These are phyloP conservation scores for Heloderma charlesbogerti DNA, from an alignment of 2,113 vertebrate species.

Conservation along the genomic window DNA sequence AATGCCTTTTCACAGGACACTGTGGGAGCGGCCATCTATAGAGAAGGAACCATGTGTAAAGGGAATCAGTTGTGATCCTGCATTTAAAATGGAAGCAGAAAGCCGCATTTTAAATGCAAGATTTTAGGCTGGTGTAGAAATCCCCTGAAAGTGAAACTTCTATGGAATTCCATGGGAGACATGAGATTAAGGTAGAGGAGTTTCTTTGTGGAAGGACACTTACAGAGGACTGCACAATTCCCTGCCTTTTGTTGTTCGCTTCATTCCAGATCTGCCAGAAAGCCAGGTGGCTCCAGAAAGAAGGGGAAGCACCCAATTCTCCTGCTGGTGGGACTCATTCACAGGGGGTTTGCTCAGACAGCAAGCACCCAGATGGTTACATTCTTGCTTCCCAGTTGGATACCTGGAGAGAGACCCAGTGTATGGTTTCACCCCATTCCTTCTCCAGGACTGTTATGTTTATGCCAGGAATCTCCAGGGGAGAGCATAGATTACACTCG, in stretches of 20 bases:
- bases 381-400: background rate
- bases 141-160: background rate
- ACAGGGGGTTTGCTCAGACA: background rate
- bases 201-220: background rate
- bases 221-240: too few species aligned
- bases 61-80: too few species aligned
- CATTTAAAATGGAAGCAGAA: too few species aligned
- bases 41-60: too few species aligned
- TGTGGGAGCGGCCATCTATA: too few species aligned
- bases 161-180: background rate
- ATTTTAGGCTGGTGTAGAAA: too few species aligned
- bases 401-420: background rate
- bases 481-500: background rate
- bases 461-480: background rate
- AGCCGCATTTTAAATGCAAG: too few species aligned
- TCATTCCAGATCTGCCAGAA: background rate
- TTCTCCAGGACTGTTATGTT: background rate
- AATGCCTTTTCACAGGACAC: too few species aligned
- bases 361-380: background rate
- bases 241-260: background rate
- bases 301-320: background rate
- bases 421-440: background rate
- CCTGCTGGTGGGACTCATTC: background rate
- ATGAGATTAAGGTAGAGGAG: background rate
- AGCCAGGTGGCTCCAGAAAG: background rate